phyloP scores from a whole-genome alignment of 1,140 invertebrate species.

The Chlorops oryzae region DNA sequence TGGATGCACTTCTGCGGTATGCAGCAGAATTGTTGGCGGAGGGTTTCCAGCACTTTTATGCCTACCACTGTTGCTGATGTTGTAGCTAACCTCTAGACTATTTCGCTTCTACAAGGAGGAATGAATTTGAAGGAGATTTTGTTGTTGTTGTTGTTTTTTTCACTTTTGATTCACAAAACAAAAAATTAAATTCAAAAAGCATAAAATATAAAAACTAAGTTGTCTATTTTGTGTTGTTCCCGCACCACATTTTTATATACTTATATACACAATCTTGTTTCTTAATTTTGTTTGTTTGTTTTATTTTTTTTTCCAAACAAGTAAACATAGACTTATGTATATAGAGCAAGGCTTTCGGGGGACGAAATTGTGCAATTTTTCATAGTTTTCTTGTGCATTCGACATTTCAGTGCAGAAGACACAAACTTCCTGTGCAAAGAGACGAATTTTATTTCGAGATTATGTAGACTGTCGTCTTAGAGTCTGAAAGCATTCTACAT shows the following conservation, averaged over 20 bases:
- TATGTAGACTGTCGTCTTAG: too few species aligned
- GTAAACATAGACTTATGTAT: too few species aligned
- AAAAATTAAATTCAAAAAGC: neutral
- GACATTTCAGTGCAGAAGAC: neutral
- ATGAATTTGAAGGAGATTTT: too few species aligned
- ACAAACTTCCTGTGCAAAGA: neutral
- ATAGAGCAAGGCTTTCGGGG: neutral
- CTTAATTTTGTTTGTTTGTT: too few species aligned
- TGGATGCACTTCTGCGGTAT: constrained; percentile 32
- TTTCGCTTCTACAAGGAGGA: constrained; percentile 47
- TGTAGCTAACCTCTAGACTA: constrained; percentile 43
- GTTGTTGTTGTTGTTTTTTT: constrained; percentile 19
- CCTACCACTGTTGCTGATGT: constrained; percentile 17
- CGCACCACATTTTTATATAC: neutral
- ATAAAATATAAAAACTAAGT: neutral
- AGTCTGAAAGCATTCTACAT: constrained; percentile 22
- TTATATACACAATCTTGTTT: too few species aligned
- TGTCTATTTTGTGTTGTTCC: too few species aligned
- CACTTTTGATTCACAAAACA: constrained; percentile 25
- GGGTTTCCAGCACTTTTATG: neutral
- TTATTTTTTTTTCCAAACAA: too few species aligned
- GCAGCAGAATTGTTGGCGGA: constrained; percentile 35
- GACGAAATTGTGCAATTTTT: neutral
- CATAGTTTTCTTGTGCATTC: neutral
- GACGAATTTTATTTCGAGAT: neutral